Evolutionary conservation across 2,888 invertebrate species (phyloP).

Genomic region (Ectobius pallidus): DNA sequence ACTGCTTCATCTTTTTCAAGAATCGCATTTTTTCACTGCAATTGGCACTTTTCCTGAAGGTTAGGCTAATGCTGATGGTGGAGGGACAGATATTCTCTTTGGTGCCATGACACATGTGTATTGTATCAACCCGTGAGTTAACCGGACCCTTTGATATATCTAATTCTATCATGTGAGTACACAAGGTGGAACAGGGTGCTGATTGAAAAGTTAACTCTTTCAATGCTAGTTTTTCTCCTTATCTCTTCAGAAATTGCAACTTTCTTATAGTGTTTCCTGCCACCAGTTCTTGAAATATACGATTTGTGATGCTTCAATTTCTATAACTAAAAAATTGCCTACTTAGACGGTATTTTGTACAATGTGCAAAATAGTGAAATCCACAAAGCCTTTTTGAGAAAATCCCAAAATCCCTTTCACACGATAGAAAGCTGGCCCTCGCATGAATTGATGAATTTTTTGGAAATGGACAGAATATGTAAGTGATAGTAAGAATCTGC

Average conservation of each 20-base stretch:
- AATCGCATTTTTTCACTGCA: neutral
- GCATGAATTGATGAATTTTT: too few species aligned
- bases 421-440: too few species aligned
- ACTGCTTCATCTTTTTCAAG: neutral
- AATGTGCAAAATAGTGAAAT: neutral
- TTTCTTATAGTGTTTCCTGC: neutral
- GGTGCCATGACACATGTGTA: neutral
- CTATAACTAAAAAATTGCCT: neutral
- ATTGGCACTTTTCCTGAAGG: neutral
- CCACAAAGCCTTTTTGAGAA: neutral
- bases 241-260: neutral
- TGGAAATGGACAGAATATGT: too few species aligned
- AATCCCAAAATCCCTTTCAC: too few species aligned
- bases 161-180: neutral
- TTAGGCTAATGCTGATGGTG: neutral
- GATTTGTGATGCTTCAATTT: neutral
- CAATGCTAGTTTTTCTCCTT: neutral
- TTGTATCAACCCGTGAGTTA: neutral
- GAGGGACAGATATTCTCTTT: neutral
- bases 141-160: neutral
- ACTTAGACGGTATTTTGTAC: neutral
- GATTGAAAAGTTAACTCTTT: neutral
- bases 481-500: too few species aligned
- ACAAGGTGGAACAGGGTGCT: neutral
- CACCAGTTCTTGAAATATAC: neutral